Conservation (phyloP, 2,113 vertebrate genomes). For the Orthochromis malagaraziensis region DNA sequence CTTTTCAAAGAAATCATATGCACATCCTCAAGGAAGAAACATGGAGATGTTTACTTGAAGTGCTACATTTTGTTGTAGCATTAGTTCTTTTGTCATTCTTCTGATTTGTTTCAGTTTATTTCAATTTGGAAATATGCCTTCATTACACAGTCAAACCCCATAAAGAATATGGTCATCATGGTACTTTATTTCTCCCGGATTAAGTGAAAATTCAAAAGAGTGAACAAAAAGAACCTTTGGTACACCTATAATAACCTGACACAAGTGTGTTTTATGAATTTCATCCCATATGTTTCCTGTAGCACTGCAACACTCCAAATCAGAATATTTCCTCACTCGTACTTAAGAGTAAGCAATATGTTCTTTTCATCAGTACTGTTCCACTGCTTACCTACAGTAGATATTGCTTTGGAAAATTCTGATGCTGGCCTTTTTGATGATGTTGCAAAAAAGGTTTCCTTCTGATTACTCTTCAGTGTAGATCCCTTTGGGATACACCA, state of each 20-base stretch:
- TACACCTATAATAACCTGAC: fast-evolving
- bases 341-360: not conserved
- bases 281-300: not conserved
- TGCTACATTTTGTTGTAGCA: not conserved
- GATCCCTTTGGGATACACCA: not conserved
- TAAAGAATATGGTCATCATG: not conserved
- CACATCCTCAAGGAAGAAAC: not conserved
- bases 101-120: not conserved
- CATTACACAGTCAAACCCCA: not conserved
- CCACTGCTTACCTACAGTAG: not conserved
- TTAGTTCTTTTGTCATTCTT: not conserved
- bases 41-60: fast-evolving
- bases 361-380: not conserved
- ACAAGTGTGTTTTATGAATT: not conserved
- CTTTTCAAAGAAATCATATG: not conserved
- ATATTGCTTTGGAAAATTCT: not conserved
- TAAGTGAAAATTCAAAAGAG: not conserved
- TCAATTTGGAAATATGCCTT: not conserved
- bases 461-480: not conserved
- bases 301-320: not conserved
- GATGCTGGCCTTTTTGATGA: not conserved
- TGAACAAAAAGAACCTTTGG: not conserved
- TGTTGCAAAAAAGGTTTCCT: not conserved
- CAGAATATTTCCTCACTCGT: not conserved
- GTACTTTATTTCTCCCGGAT: not conserved